Percentiles rank a stretch among this genome's conserved stretches.
Conservation (phyloP, 2,113 vertebrate species). For the Gobius niger region DNA sequence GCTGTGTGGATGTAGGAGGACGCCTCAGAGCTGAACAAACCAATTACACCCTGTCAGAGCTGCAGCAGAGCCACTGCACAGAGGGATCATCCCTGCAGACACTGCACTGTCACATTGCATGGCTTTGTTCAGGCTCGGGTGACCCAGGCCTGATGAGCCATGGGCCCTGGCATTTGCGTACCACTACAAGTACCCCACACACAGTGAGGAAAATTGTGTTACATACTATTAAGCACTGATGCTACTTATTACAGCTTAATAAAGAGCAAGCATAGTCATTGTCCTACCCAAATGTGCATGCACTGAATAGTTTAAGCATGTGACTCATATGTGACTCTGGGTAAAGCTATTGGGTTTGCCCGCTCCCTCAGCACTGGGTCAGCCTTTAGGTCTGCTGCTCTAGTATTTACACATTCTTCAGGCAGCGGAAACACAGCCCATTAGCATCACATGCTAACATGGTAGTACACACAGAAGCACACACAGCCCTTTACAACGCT, state of each 20-base stretch:
- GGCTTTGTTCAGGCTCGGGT: slow-evolving; percentile 35
- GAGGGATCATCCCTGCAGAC: slow-evolving; percentile 51
- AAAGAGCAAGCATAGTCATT: slow-evolving; percentile 28
- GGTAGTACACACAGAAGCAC: slow-evolving; percentile 29
- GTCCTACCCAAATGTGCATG: slow-evolving; percentile 23
- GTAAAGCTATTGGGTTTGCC: slow-evolving; percentile 37
- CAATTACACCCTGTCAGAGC: slow-evolving; percentile 56
- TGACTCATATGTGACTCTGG: slow-evolving; percentile 60
- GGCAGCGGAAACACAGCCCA: slow-evolving; percentile 54
- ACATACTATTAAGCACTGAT: slow-evolving; percentile 34
- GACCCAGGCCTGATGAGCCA: slow-evolving; percentile 29
- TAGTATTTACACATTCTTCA: slow-evolving; percentile 57
- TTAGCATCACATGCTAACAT: slow-evolving; percentile 66
- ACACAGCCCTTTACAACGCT: slow-evolving; percentile 1
- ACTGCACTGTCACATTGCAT: slow-evolving; percentile 33
- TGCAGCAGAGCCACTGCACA: slow-evolving; percentile 28
- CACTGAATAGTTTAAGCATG: slow-evolving; percentile 35
- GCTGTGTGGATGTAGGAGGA: slow-evolving; percentile 42
- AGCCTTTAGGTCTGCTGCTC: slow-evolving; percentile 49
- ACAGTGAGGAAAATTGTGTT: slow-evolving; percentile 14
- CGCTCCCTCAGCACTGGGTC: slow-evolving; percentile 37
- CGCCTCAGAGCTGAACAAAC: slow-evolving; percentile 51
- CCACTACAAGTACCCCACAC: slow-evolving; percentile 15
- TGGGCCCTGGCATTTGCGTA: slow-evolving; percentile 35
- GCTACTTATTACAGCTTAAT: slow-evolving; percentile 25